Percentiles rank a stretch among this genome's conserved stretches.
Conservation (phyloP, 2,888 invertebrate species). For the Malachius bipustulatus region DNA sequence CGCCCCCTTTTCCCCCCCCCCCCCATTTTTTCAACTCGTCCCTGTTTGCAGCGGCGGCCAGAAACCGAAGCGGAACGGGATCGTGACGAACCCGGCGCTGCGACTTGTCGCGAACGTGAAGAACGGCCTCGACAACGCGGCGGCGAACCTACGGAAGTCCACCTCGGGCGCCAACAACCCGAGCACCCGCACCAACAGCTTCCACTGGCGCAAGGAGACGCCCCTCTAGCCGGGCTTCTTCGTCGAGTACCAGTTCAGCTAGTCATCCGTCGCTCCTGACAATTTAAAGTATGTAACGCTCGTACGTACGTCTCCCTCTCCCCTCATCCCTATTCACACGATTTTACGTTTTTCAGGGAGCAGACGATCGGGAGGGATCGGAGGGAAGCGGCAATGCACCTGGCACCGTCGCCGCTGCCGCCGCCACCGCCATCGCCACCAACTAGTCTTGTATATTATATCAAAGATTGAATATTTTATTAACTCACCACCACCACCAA, state of each 20-base stretch:
- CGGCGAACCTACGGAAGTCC: slow-evolving; percentile 49
- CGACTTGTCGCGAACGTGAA: slow-evolving; percentile 66
- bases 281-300: no score
- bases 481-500: neutral
- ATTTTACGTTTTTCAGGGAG: neutral
- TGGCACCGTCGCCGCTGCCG: no score
- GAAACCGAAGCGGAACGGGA: slow-evolving; percentile 70
- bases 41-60: slow-evolving; percentile 26
- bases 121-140: slow-evolving; percentile 56
- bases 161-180: slow-evolving; percentile 48
- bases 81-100: slow-evolving; percentile 78
- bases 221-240: slow-evolving; percentile 46
- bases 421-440: no score
- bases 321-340: slow-evolving; percentile 7
- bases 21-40: neutral
- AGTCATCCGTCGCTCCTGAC: no score
- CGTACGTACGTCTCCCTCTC: no score
- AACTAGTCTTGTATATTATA: slow-evolving; percentile 29
- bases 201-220: slow-evolving; percentile 79
- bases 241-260: no score
- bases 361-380: no score
- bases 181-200: slow-evolving; percentile 59
- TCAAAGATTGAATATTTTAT: slow-evolving; percentile 26
- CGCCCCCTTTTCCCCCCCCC: no score
- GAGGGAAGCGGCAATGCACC: no score